These are phyloP conservation scores for Blomia tropicalis DNA, from an alignment of 2,888 invertebrate species.

Conservation along the genomic window DNA sequence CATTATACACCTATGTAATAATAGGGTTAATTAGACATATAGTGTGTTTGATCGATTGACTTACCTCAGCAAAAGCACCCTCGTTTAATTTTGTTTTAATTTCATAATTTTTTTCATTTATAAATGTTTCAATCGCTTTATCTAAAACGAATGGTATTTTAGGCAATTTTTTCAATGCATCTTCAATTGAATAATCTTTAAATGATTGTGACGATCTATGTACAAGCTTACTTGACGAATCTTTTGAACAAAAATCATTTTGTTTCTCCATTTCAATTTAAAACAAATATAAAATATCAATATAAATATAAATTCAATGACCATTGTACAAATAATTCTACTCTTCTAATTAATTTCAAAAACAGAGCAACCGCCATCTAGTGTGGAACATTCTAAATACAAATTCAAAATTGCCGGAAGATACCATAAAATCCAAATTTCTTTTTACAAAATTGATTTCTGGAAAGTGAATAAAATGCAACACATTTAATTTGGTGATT, in stretches of 20 bases:
- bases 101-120: not conserved
- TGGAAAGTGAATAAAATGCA: not conserved
- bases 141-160: not conserved
- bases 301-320: too few species aligned
- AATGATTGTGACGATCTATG: too few species aligned
- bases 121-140: not conserved
- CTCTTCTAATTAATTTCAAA: too few species aligned
- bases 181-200: too few species aligned
- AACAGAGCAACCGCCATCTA: not conserved
- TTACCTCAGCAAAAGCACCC: constrained; percentile 2
- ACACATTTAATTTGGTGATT: not conserved
- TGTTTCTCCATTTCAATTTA: too few species aligned
- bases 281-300: too few species aligned
- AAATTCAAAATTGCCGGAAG: too few species aligned
- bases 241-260: too few species aligned
- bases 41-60: not conserved
- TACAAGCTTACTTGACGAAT: too few species aligned
- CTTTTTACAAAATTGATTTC: not conserved
- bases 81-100: not conserved
- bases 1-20: not conserved
- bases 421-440: not conserved
- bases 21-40: not conserved
- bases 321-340: too few species aligned
- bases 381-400: not conserved
- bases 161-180: too few species aligned